Conservation (phyloP, 2,888 invertebrate species). For the Orthosia gothica region DNA sequence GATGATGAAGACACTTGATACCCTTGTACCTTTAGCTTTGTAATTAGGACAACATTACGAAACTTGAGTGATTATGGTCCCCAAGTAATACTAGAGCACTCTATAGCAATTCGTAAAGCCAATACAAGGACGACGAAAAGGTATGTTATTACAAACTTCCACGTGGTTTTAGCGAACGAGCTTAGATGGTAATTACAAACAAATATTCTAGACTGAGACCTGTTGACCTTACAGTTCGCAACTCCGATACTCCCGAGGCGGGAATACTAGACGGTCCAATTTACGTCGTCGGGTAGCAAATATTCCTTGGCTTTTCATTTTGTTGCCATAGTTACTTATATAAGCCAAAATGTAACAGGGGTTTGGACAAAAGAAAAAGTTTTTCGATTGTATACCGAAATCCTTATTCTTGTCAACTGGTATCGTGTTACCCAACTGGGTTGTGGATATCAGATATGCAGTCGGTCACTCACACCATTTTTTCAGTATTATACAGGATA, state of each 20-base stretch:
- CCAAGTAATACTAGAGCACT: neutral
- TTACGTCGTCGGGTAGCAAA: constrained; percentile 18
- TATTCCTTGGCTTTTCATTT: constrained; percentile 20
- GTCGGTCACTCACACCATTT: no score
- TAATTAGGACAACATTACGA: neutral
- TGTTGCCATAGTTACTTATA: constrained; percentile 16
- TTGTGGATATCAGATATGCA: no score
- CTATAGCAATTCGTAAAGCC: neutral
- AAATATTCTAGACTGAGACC: constrained; percentile 34
- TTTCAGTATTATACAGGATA: no score
- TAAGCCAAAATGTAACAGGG: neutral
- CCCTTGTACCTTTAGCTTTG: neutral
- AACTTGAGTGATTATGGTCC: neutral
- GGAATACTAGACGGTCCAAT: constrained; percentile 33
- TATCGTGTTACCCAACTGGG: no score
- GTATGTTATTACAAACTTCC: neutral
- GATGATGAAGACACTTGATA: no score
- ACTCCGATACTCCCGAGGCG: constrained; percentile 23
- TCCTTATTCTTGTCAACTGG: neutral
- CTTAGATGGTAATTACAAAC: constrained; percentile 25
- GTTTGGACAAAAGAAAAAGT: neutral
- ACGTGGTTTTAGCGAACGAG: neutral
- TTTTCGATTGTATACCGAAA: neutral
- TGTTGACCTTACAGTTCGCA: constrained; percentile 42
- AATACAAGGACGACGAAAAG: constrained; percentile 3